phyloP scores from a whole-genome alignment of 2,797 vertebrate species.

The Microhierax caerulescens region DNA sequence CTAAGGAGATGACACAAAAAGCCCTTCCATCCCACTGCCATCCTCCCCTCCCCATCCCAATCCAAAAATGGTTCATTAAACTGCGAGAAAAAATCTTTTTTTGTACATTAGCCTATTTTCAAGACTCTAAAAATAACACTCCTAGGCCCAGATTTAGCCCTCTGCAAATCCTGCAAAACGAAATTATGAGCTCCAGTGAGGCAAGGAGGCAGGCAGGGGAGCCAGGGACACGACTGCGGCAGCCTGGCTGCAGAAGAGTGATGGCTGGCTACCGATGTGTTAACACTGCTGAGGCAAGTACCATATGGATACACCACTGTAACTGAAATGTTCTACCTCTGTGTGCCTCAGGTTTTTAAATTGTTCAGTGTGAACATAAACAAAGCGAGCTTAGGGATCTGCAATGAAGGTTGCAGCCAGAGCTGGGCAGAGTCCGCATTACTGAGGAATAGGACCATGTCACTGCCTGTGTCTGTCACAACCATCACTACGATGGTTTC shows the following conservation, averaged over 20 bases:
- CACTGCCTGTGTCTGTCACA: not conserved
- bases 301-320: not conserved
- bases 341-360: not conserved
- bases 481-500: not conserved
- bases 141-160: not conserved
- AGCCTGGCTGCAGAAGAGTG: not conserved
- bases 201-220: not conserved
- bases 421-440: not conserved
- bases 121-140: constrained; percentile 23
- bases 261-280: not conserved
- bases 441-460: fast-evolving
- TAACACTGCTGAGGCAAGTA: not conserved
- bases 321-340: not conserved
- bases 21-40: not conserved
- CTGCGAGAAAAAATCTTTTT: constrained; percentile 17
- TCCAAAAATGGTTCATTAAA: not conserved
- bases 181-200: not conserved
- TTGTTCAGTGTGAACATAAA: not conserved
- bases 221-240: not conserved
- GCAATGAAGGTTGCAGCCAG: not conserved
- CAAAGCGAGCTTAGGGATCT: not conserved
- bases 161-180: not conserved
- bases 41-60: not conserved
- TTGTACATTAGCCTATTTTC: constrained; percentile 9
- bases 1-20: not conserved